A percentile compares a stretch with the other conserved stretches of the same genome.
phyloP scores from a whole-genome alignment of 1,140 invertebrate species.

The Drosophila murphyi region DNA sequence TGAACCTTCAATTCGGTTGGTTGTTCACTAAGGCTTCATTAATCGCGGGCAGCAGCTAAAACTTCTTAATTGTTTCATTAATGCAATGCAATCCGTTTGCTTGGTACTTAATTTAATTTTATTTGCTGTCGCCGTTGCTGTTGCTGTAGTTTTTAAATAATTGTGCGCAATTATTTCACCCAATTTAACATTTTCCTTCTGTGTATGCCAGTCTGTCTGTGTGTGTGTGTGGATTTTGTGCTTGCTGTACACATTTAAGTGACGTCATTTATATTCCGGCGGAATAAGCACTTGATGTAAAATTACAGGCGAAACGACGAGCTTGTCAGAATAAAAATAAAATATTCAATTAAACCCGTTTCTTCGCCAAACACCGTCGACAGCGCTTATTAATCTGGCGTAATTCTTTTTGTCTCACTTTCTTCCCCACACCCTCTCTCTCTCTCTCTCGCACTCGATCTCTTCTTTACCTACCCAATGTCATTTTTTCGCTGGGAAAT shows the following conservation, averaged over 20 bases:
- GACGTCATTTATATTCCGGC: conserved; percentile 79
- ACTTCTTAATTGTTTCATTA: conserved; percentile 80
- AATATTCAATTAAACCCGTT: conserved; percentile 82
- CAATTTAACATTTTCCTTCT: conserved; percentile 75
- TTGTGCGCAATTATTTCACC: conserved; percentile 79
- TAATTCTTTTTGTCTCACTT: conserved; percentile 48
- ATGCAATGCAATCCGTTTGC: conserved; percentile 78
- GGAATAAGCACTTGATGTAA: conserved; percentile 80
- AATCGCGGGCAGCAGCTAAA: conserved; percentile 49
- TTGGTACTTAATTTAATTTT: conserved; percentile 78
- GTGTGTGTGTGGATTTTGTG: conserved; percentile 43
- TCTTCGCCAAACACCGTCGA: conserved; percentile 63
- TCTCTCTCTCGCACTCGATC: background rate
- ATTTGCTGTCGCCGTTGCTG: conserved; percentile 65
- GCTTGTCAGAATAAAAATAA: conserved; percentile 66
- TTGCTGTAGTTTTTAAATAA: conserved; percentile 74
- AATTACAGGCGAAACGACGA: conserved; percentile 61
- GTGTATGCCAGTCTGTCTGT: conserved; percentile 13
- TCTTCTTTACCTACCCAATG: background rate
- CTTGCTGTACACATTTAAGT: conserved; percentile 71
- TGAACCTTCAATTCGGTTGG: conserved; percentile 12
- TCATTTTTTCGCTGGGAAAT: conserved; percentile 50
- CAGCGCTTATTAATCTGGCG: conserved; percentile 74
- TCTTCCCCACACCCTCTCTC: conserved; percentile 7
- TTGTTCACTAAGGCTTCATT: conserved; percentile 73